A percentile compares a stretch with the other conserved stretches of the same genome.
Conservation (phyloP, 2,113 vertebrate species). For the Chloroceryle aenea region DNA sequence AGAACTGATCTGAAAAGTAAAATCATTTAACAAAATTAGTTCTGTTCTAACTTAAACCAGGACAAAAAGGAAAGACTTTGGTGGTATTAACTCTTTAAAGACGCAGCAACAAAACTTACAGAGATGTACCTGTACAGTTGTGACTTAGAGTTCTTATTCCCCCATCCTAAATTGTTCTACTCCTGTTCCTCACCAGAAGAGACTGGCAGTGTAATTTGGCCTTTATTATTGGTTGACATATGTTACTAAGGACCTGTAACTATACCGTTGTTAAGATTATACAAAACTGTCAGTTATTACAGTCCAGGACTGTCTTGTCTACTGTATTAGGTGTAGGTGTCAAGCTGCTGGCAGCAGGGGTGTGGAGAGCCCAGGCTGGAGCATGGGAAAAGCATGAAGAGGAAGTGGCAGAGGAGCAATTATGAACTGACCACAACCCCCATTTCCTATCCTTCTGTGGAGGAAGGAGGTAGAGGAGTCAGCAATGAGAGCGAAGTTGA, state of each 20-base stretch:
- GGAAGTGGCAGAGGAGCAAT: neutral
- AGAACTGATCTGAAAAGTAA: neutral
- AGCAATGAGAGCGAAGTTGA: neutral
- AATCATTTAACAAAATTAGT: neutral
- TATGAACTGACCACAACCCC: neutral
- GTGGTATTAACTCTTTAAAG: neutral
- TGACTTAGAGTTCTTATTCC: neutral
- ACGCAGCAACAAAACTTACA: neutral
- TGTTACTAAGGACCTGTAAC: neutral
- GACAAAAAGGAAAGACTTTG: neutral
- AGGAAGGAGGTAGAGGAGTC: neutral
- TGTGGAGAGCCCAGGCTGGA: neutral
- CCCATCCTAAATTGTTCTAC: fast-evolving
- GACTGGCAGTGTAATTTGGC: neutral
- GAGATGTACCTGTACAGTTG: neutral
- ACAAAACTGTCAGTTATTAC: neutral
- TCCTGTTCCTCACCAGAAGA: neutral
- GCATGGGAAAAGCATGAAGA: neutral
- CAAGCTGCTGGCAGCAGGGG: neutral
- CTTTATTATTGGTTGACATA: neutral
- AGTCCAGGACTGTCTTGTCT: neutral
- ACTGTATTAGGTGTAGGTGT: neutral
- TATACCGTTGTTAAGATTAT: neutral
- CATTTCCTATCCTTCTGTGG: neutral
- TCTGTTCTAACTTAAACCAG: neutral